phyloP scores from a whole-genome alignment of 2,888 invertebrate genomes.

The Lycia hirtaria region DNA sequence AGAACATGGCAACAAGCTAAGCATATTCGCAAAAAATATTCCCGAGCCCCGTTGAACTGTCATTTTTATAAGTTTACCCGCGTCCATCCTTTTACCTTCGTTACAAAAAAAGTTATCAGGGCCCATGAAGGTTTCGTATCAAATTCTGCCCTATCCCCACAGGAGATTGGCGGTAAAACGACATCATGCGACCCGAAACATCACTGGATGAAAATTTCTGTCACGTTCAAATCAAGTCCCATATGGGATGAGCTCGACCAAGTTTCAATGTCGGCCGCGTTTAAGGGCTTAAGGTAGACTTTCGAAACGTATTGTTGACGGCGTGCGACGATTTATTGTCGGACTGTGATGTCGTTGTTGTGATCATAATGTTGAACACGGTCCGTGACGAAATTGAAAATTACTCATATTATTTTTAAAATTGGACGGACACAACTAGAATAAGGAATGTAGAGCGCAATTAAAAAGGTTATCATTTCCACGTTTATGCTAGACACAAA shows the following conservation, averaged over 20 bases:
- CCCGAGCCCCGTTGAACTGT: constrained; percentile 16
- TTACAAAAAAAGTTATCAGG: constrained; percentile 47
- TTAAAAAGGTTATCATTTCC: no score
- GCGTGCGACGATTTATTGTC: neutral
- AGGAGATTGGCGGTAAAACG: constrained; percentile 67
- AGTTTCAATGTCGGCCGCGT: constrained; percentile 67
- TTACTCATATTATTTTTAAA: no score
- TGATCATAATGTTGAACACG: neutral
- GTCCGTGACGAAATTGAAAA: no score
- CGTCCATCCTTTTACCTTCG: constrained; percentile 43
- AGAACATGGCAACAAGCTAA: neutral
- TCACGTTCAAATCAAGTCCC: constrained; percentile 71
- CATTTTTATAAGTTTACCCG: constrained; percentile 38
- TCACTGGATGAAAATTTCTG: constrained; percentile 60
- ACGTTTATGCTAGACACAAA: no score
- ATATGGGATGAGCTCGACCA: constrained; percentile 66
- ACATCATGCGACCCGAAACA: constrained; percentile 62
- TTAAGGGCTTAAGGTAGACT: constrained; percentile 45
- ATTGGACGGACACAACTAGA: no score
- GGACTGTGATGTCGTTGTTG: neutral
- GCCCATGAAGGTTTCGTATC: constrained; percentile 52
- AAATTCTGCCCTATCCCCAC: constrained; percentile 56
- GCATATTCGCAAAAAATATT: constrained; percentile 15
- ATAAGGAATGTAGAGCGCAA: no score
- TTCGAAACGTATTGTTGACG: constrained; percentile 35